Conservation (phyloP, 2,888 invertebrate genomes). For the Athalia cordata region DNA sequence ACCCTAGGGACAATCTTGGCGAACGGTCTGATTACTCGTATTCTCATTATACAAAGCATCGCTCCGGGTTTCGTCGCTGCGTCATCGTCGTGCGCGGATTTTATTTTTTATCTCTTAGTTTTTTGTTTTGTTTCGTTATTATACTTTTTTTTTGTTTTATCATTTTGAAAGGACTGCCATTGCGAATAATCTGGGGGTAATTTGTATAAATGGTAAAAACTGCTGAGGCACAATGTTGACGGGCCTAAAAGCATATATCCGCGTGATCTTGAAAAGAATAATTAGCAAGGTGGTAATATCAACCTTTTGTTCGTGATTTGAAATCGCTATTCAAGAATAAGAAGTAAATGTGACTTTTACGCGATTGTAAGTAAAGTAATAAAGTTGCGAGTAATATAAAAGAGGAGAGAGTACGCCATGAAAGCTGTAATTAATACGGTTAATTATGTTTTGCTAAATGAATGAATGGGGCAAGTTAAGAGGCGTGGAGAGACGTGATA, state of each 20-base stretch:
- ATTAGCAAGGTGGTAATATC: slow-evolving; percentile 23
- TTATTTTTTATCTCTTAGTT: slow-evolving; percentile 5
- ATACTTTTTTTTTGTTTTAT: background rate
- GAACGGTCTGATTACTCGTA: slow-evolving; percentile 29
- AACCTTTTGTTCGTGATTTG: slow-evolving; percentile 25
- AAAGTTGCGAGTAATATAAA: slow-evolving; percentile 48
- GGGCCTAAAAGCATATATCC: too few species aligned
- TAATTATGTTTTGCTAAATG: slow-evolving; percentile 62
- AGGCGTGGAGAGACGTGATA: slow-evolving; percentile 52
- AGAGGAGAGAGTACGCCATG: slow-evolving; percentile 16
- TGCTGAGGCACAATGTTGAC: too few species aligned
- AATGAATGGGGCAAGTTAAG: slow-evolving; percentile 45
- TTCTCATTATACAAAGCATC: slow-evolving; percentile 25
- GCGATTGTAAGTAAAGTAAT: slow-evolving; percentile 13
- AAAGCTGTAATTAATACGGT: slow-evolving; percentile 64
- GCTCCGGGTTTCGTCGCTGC: background rate
- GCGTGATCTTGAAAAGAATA: slow-evolving; percentile 14
- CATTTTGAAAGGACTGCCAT: slow-evolving; percentile 3
- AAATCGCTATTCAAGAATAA: slow-evolving; percentile 40
- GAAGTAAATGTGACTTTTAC: slow-evolving; percentile 15
- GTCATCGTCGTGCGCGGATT: background rate
- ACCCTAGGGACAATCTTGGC: slow-evolving; percentile 29
- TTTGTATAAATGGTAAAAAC: background rate
- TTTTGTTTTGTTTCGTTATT: background rate
- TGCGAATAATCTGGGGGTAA: background rate